Conservation (phyloP, 2,113 vertebrate genomes). For the Felis catus region DNA sequence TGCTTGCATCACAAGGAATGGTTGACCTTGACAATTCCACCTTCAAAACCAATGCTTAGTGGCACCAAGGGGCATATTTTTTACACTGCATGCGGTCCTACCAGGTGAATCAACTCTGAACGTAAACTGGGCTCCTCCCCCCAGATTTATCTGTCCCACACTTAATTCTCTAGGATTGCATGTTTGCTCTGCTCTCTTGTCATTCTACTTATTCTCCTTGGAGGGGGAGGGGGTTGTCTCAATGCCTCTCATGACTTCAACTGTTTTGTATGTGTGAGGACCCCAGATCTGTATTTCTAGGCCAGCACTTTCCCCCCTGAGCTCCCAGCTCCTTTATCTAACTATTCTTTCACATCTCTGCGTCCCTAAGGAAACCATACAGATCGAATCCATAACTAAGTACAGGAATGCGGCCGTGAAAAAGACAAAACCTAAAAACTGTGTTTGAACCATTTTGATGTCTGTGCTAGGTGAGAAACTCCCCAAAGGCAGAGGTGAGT, state of each 20-base stretch:
- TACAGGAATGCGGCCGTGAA: accelerated
- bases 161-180: not conserved
- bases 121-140: not conserved
- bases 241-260: not conserved
- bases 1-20: not conserved
- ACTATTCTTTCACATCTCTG: accelerated
- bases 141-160: not conserved
- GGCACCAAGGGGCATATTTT: not conserved
- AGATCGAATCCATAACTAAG: no score
- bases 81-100: no score
- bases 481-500: not conserved
- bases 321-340: accelerated
- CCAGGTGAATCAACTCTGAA: not conserved
- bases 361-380: no score
- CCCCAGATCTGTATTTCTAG: not conserved
- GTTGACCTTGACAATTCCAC: no score
- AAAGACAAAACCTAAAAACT: not conserved
- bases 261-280: accelerated
- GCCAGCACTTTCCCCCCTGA: no score
- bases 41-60: not conserved
- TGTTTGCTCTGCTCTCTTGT: not conserved
- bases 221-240: not conserved
- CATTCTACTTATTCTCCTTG: not conserved
- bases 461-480: not conserved
- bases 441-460: no score